Evolutionary conservation across 2,113 vertebrate genomes (phyloP), one percentile per base, ranked within the genome.

Genomic region (Seriola quinqueradiata): DNA sequence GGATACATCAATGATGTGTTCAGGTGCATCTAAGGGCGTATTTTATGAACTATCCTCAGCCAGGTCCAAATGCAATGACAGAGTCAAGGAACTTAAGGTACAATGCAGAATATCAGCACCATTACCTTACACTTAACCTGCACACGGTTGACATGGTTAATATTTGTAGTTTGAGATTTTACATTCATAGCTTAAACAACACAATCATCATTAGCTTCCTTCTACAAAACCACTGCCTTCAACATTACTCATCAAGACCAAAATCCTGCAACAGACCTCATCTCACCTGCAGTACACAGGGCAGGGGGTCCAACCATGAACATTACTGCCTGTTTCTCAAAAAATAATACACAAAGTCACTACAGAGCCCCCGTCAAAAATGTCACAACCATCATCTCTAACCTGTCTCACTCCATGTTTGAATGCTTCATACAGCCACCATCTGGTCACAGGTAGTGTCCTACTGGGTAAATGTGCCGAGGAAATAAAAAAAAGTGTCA

Each of bases 401-500:
- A 70, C 67, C 75, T 21, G 66, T 36, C 55, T 72, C 57, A 55
- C 25, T 28, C 2, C 2, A 28, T 28, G 25, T 28, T 28, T 28
- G 25, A 28, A 28, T 28, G 25, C 25, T 28, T 28, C 70, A 46
- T 13, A 70, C 70, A 11, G 61, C 28, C 8, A 59, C 77, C 83
- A 82, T 85, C 75, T 89, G 72, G 44, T 77, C 65, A 58, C 25
- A 58, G 50, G 1, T 36, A 11, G 17, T 3, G 55, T 83, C 71
- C 44, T 11, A 42, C 10, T 42, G 40, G 40, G 14, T 21, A 25
- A 65, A 52, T 42, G 13, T 40, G 4, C 17, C 6, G 25, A n/a
- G 50, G 23, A 3, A 36, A 36, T 19, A 10, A 21, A 52, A 59
- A 59, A 32, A 23, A 23, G 11, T 34, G 3, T 14, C 5, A 1